Evolutionary conservation across 2,797 vertebrate genomes (phyloP).

Genomic region (Hybognathus amarus): DNA sequence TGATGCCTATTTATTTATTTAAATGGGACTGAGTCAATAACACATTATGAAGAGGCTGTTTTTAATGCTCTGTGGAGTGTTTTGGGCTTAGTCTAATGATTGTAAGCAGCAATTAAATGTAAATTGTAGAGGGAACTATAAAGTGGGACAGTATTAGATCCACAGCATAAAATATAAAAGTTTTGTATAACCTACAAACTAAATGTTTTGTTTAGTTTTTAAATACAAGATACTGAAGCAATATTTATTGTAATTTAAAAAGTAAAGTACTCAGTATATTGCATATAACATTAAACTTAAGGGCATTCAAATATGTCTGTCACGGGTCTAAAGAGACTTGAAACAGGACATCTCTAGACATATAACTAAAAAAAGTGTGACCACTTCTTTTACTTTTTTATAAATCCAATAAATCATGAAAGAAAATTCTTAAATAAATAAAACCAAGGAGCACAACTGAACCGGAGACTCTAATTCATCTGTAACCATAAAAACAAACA

Average conservation of each 20-base stretch:
- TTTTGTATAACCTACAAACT: not conserved
- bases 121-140: constrained; percentile 50
- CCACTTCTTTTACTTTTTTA: no score
- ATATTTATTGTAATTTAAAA: not conserved
- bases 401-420: no score
- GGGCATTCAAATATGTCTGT: not conserved
- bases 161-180: not conserved
- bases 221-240: not conserved
- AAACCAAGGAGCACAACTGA: no score
- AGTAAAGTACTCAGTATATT: not conserved
- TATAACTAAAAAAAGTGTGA: no score
- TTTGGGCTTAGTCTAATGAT: constrained; percentile 39
- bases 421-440: no score
- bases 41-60: not conserved
- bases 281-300: not conserved
- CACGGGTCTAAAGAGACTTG: no score
- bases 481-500: no score
- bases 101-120: constrained; percentile 52
- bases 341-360: no score
- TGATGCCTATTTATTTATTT: not conserved
- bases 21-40: not conserved
- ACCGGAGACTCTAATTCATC: no score
- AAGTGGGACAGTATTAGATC: constrained; percentile 41
- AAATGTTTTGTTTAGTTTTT: not conserved
- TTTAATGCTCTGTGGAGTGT: constrained; percentile 13